Evolutionary conservation across 2,797 vertebrate genomes (phyloP).

Genomic region (Chloroceryle amazona): DNA sequence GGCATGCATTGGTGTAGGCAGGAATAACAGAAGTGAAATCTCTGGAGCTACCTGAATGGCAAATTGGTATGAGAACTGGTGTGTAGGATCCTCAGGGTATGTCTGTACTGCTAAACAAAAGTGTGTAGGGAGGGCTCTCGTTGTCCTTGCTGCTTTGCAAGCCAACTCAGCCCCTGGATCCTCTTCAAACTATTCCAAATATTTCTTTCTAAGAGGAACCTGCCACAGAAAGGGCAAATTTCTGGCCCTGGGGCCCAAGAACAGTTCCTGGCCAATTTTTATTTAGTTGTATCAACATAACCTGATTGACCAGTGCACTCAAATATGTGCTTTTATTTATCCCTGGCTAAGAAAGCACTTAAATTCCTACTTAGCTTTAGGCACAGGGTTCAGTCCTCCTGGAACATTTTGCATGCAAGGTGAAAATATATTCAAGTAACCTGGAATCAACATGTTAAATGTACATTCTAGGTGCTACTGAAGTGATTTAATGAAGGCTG

Average conservation of each 20-base stretch:
- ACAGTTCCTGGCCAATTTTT: not conserved
- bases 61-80: not conserved
- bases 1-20: not conserved
- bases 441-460: not conserved
- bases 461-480: not conserved
- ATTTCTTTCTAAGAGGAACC: slow-evolving; percentile 51
- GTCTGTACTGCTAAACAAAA: not conserved
- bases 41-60: not conserved
- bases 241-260: not conserved
- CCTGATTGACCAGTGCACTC: not conserved
- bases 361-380: not conserved
- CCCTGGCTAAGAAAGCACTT: not conserved
- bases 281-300: not conserved
- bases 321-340: slow-evolving; percentile 2
- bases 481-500: not conserved
- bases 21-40: not conserved
- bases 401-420: not conserved
- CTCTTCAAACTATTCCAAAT: slow-evolving; percentile 11
- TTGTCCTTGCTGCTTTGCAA: not conserved
- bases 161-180: not conserved
- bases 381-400: not conserved
- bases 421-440: not conserved
- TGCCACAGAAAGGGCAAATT: not conserved
- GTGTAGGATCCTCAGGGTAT: not conserved
- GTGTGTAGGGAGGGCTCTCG: fast-evolving